A percentile compares a stretch with the other conserved stretches of the same genome.
Evolutionary conservation across 2,113 vertebrate species (phyloP).

Genomic region (Glaucidium brasilianum): DNA sequence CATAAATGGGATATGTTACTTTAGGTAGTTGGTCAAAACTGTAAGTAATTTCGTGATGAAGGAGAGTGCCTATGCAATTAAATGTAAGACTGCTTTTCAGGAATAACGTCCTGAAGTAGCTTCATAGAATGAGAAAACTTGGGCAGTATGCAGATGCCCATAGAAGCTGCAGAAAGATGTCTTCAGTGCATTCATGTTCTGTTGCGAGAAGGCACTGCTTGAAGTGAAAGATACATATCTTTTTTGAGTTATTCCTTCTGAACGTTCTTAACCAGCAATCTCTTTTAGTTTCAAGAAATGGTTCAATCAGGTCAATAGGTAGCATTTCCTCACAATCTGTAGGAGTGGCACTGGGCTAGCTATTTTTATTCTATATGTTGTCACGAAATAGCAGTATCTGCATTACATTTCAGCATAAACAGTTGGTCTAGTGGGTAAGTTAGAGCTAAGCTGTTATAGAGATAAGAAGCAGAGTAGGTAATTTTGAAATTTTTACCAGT

Average conservation of each 20-base stretch:
- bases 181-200: accelerated
- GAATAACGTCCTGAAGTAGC: background rate
- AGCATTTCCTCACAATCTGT: accelerated
- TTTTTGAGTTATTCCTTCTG: background rate
- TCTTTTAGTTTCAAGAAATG: background rate
- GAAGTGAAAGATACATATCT: accelerated
- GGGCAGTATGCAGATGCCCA: accelerated
- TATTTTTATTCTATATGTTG: accelerated
- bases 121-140: background rate
- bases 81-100: background rate
- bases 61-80: background rate
- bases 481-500: background rate
- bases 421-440: background rate
- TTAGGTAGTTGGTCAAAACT: background rate
- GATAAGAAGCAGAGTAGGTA: background rate
- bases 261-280: background rate
- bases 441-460: background rate
- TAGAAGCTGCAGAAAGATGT: background rate
- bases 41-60: background rate
- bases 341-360: background rate
- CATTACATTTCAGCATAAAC: background rate
- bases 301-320: background rate
- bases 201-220: accelerated
- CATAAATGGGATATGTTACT: accelerated
- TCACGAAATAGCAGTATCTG: background rate